phyloP scores from a whole-genome alignment of 2,888 invertebrate species.

The Anticlea derivata region DNA sequence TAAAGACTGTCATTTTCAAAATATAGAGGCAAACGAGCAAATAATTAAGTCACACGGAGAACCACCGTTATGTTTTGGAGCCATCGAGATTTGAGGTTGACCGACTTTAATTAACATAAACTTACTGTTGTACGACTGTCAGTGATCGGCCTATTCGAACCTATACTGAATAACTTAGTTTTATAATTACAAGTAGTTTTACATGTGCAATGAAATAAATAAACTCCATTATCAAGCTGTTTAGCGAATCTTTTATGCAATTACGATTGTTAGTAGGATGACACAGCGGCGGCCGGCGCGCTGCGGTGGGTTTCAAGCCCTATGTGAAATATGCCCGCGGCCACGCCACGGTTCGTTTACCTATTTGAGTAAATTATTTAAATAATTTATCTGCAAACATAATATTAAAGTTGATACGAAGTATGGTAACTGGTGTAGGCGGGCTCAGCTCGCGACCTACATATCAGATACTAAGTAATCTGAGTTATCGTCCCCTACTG shows the following conservation, averaged over 20 bases:
- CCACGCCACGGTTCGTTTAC: background rate
- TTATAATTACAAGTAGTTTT: background rate
- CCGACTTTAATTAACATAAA: conserved; percentile 3
- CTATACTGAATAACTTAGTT: background rate
- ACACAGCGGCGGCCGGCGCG: no score
- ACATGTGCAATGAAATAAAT: background rate
- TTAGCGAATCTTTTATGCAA: conserved; percentile 2
- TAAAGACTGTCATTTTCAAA: conserved; percentile 10
- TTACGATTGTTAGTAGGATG: conserved; percentile 4
- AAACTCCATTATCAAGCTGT: background rate
- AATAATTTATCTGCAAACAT: conserved; percentile 6
- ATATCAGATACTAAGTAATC: conserved; percentile 14
- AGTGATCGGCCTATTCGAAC: background rate
- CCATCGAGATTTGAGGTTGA: conserved; percentile 30
- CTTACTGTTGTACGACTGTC: conserved; percentile 4
- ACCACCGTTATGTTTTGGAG: conserved; percentile 38
- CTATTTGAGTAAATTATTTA: conserved; percentile 5
- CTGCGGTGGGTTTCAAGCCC: background rate
- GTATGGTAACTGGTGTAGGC: conserved; percentile 26
- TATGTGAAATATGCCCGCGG: background rate
- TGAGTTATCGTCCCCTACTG: conserved; percentile 13
- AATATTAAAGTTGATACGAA: conserved; percentile 20
- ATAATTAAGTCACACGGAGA: conserved; percentile 8
- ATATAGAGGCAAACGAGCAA: conserved; percentile 4
- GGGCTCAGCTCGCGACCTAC: conserved; percentile 24